These are phyloP conservation scores for Clinocottus analis DNA, from an alignment of 2,113 vertebrate species.

Conservation along the genomic window DNA sequence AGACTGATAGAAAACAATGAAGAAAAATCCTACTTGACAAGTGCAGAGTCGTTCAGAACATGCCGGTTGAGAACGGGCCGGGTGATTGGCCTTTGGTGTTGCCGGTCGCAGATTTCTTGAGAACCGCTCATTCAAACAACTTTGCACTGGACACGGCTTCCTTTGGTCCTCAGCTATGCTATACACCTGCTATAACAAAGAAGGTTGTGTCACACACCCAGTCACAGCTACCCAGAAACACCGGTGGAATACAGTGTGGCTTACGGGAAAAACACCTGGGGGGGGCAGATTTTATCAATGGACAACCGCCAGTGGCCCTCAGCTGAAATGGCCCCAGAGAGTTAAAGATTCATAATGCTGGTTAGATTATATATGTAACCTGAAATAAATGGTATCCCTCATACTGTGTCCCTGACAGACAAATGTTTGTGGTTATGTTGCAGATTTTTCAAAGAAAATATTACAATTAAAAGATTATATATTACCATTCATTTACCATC, in stretches of 20 bases:
- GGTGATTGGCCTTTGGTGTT: background rate
- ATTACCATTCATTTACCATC: background rate
- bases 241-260: background rate
- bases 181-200: background rate
- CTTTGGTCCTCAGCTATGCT: background rate
- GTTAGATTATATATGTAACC: background rate
- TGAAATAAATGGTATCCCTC: too few relatives aligned
- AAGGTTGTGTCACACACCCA: background rate
- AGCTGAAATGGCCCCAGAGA: background rate
- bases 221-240: background rate
- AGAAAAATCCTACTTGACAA: conserved; percentile 4
- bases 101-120: background rate
- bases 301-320: background rate
- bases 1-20: conserved; percentile 39
- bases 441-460: too few relatives aligned
- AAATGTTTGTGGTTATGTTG: background rate
- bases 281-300: background rate
- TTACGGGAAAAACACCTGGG: background rate
- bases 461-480: background rate
- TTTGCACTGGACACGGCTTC: background rate
- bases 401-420: background rate
- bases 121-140: background rate
- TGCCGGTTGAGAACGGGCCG: too few relatives aligned
- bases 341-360: background rate
- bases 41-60: background rate